Evolutionary conservation across 2,113 vertebrate species (phyloP).

Genomic region (Varanus salvator): DNA sequence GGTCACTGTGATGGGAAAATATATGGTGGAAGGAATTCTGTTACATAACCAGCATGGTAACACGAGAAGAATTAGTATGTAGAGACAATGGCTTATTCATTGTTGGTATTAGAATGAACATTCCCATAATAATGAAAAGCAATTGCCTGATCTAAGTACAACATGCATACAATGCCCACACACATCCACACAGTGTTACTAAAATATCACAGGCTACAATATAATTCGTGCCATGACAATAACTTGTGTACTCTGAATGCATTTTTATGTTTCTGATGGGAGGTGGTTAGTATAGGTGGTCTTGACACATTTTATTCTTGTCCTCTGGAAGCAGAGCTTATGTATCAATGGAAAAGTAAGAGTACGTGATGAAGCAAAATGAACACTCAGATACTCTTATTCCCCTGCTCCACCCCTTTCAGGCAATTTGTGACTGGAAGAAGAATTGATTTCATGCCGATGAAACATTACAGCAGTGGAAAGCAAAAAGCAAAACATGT

Average conservation of each 20-base stretch:
- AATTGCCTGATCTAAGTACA: neutral
- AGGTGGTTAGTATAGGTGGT: neutral
- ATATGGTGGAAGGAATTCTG: neutral
- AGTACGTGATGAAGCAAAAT: neutral
- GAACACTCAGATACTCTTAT: neutral
- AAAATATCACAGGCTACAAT: neutral
- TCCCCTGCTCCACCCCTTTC: neutral
- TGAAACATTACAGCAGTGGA: constrained; percentile 45
- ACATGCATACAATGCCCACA: too few species aligned
- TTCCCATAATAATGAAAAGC: neutral
- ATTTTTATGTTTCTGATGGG: neutral
- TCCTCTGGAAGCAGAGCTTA: neutral
- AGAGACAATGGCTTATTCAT: neutral
- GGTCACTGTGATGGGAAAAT: neutral
- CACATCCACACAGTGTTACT: neutral
- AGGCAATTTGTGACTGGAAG: neutral
- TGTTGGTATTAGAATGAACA: neutral
- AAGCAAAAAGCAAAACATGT: constrained; percentile 52
- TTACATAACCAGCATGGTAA: neutral
- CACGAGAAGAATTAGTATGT: neutral
- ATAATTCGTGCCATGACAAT: neutral
- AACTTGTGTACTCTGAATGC: neutral
- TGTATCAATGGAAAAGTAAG: neutral
- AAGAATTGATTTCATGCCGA: neutral
- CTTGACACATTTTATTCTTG: neutral